Percentiles rank a stretch among this genome's conserved stretches.
These are phyloP conservation scores for Xylocampa areola DNA, from an alignment of 2,888 invertebrate species.

Conservation along the genomic window DNA sequence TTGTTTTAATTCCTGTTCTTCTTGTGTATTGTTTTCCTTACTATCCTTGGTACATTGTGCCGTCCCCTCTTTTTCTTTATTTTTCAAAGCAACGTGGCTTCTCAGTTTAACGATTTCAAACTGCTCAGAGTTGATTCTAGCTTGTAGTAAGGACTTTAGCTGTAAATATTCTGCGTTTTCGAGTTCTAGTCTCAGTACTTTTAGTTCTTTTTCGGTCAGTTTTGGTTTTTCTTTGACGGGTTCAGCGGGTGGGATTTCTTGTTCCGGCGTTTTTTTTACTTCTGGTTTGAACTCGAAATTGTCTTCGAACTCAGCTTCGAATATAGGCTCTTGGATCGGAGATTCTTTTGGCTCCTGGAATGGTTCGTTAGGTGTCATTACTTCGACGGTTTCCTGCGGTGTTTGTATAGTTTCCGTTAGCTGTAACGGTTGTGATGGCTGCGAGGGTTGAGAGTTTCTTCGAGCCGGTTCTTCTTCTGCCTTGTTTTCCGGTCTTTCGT, in stretches of 20 bases:
- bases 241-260: slow-evolving; percentile 66
- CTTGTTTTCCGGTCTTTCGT: slow-evolving; percentile 72
- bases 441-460: slow-evolving; percentile 63
- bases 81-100: slow-evolving; percentile 87
- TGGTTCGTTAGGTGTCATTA: slow-evolving; percentile 63
- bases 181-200: slow-evolving; percentile 90
- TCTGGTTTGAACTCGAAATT: slow-evolving; percentile 73
- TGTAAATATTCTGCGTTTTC: slow-evolving; percentile 92
- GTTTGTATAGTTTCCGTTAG: slow-evolving; percentile 38
- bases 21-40: slow-evolving; percentile 76
- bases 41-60: slow-evolving; percentile 72
- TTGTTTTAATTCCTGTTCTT: slow-evolving; percentile 82
- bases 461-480: slow-evolving; percentile 70
- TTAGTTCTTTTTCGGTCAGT: slow-evolving; percentile 89
- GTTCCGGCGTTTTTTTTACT: slow-evolving; percentile 64
- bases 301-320: slow-evolving; percentile 80
- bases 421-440: slow-evolving; percentile 37
- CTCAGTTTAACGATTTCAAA: slow-evolving; percentile 92
- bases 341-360: slow-evolving; percentile 65
- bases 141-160: slow-evolving; percentile 92
- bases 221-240: slow-evolving; percentile 82
- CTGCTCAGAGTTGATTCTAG: slow-evolving; percentile 93
- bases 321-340: slow-evolving; percentile 69
- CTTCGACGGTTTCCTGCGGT: slow-evolving; percentile 59
- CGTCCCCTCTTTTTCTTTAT: slow-evolving; percentile 81